These are phyloP conservation scores for Scaptomyza montana DNA, from an alignment of 1,140 invertebrate species.

Conservation along the genomic window DNA sequence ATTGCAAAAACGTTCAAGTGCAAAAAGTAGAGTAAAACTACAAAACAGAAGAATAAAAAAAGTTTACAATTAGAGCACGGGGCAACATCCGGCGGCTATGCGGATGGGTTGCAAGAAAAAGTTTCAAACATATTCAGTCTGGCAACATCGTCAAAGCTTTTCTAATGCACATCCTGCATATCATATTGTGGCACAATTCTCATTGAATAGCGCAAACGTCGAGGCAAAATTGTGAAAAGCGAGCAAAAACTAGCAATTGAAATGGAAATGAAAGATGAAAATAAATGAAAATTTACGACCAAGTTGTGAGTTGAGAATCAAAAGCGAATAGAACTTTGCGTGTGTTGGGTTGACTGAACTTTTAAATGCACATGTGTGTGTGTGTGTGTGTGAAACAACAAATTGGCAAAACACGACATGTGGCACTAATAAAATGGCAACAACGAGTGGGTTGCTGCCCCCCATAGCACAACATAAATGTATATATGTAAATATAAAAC, in stretches of 20 bases:
- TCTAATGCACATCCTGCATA: constrained; percentile 20
- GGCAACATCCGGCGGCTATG: constrained; percentile 62
- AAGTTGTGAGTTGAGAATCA: constrained; percentile 36
- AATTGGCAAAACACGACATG: constrained; percentile 48
- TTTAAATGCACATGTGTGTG: background rate
- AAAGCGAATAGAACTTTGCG: constrained; percentile 23
- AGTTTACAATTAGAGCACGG: constrained; percentile 13
- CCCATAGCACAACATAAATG: background rate
- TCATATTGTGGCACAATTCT: constrained; percentile 70
- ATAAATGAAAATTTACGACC: constrained; percentile 40
- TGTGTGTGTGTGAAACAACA: constrained; percentile 16
- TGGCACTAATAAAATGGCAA: constrained; percentile 44
- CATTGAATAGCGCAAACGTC: constrained; percentile 48
- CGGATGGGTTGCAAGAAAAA: background rate
- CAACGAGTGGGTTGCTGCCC: constrained; percentile 27
- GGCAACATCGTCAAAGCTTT: constrained; percentile 12
- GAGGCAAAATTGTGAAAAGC: constrained; percentile 17
- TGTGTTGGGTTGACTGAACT: constrained; percentile 18
- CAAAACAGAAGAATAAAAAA: background rate
- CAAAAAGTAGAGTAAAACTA: background rate
- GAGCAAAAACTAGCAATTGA: constrained; percentile 51
- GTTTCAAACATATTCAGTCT: background rate
- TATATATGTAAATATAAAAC: background rate
- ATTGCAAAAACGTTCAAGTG: no score
- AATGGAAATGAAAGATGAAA: constrained; percentile 62